Conservation (phyloP, 2,113 vertebrate genomes). For the Neolamprologus tretocephalus region DNA sequence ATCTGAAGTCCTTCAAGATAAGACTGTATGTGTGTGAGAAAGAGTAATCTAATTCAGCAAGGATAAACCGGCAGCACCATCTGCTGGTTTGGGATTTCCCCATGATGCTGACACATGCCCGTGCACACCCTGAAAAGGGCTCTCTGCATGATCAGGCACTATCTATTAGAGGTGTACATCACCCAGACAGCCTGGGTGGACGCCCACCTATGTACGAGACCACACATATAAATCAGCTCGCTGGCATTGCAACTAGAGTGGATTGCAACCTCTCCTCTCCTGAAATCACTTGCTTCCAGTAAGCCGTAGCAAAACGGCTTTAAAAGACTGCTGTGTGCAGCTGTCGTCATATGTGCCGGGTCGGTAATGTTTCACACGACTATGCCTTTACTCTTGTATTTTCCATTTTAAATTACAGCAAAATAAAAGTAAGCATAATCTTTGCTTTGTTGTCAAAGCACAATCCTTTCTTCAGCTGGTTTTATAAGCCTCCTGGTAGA, state of each 20-base stretch:
- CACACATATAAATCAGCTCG: not conserved
- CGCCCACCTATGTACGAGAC: not conserved
- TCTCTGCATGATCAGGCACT: not conserved
- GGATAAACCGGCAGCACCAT: constrained; percentile 36
- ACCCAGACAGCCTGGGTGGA: not conserved
- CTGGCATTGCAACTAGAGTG: not conserved
- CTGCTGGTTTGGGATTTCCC: constrained; percentile 17
- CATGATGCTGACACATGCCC: not conserved
- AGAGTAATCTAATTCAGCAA: not conserved
- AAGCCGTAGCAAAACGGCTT: not conserved
- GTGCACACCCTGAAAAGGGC: not conserved
- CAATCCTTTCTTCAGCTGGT: not conserved
- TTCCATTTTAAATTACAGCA: not conserved
- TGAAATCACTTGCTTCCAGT: not conserved
- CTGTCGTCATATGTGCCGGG: not conserved
- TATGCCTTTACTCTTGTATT: not conserved
- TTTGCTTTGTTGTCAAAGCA: not conserved
- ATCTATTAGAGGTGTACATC: constrained; percentile 4
- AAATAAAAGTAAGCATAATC: not conserved
- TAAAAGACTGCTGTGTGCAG: not conserved
- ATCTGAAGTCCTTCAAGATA: constrained; percentile 49
- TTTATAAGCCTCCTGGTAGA: not conserved
- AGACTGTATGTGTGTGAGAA: not conserved
- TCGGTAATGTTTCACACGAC: not conserved
- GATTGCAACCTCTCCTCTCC: not conserved